phyloP scores from a whole-genome alignment of 2,888 invertebrate species.

The Cantharis rustica region DNA sequence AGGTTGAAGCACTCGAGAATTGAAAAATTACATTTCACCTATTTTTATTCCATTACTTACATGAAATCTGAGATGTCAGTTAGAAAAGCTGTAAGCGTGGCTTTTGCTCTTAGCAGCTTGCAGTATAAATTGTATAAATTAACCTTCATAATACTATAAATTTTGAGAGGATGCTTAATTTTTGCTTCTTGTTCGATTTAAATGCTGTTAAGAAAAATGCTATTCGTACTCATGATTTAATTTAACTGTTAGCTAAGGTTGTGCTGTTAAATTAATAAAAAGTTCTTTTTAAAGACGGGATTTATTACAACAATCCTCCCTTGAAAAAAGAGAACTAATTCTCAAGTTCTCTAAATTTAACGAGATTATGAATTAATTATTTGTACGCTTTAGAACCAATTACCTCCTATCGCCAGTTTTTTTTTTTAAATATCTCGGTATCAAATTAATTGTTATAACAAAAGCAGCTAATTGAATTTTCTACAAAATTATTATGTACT shows the following conservation, averaged over 20 bases:
- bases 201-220: not conserved
- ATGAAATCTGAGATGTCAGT: slow-evolving; percentile 6
- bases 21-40: not conserved
- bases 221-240: not conserved
- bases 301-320: not conserved
- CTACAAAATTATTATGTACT: no score
- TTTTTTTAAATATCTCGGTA: not conserved
- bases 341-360: not conserved
- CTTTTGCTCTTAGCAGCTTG: slow-evolving; percentile 16
- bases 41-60: not conserved
- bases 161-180: slow-evolving; percentile 4
- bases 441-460: not conserved
- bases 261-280: not conserved
- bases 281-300: not conserved
- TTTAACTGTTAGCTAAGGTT: not conserved
- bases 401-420: not conserved
- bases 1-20: not conserved
- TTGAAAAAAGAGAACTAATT: not conserved
- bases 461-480: not conserved
- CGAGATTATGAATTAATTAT: not conserved
- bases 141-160: not conserved
- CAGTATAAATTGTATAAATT: slow-evolving; percentile 5
- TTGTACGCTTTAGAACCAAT: not conserved
- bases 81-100: slow-evolving; percentile 30
- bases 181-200: not conserved